Percentiles rank a stretch among this genome's conserved stretches.
Evolutionary conservation across 1,140 invertebrate genomes (phyloP).

Genomic region (Melitaea cinxia): DNA sequence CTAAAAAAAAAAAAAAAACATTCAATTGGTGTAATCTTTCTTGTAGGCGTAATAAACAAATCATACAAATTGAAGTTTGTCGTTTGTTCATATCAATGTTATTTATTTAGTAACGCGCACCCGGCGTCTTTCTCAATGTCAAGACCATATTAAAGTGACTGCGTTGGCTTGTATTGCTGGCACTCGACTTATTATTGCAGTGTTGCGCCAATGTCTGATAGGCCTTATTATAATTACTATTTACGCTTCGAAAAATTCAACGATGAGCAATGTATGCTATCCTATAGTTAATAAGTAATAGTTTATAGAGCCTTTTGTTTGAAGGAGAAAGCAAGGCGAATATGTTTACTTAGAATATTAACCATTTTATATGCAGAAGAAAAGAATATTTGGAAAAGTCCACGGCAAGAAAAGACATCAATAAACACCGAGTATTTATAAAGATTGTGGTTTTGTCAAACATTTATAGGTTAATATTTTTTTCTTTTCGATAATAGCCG

Average conservation of each 20-base stretch:
- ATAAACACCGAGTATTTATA: too few species aligned
- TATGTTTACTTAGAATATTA: too few species aligned
- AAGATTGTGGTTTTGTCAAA: too few species aligned
- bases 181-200: not conserved
- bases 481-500: too few species aligned
- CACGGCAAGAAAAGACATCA: too few species aligned
- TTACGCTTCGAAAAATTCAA: not conserved
- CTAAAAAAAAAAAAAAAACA: too few species aligned
- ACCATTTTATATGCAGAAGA: too few species aligned
- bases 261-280: not conserved
- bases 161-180: not conserved
- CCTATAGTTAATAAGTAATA: not conserved
- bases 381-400: too few species aligned
- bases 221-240: not conserved
- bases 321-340: not conserved
- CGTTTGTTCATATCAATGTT: not conserved
- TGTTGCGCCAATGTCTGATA: not conserved
- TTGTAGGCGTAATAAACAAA: not conserved
- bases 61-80: not conserved
- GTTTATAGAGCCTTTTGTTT: not conserved
- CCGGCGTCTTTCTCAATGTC: constrained; percentile 5
- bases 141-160: constrained; percentile 5
- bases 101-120: not conserved
- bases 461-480: too few species aligned
- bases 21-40: too few species aligned